A percentile compares a stretch with the other conserved stretches of the same genome.
Conservation (phyloP, 2,113 vertebrate species). For the Verasper variegatus region DNA sequence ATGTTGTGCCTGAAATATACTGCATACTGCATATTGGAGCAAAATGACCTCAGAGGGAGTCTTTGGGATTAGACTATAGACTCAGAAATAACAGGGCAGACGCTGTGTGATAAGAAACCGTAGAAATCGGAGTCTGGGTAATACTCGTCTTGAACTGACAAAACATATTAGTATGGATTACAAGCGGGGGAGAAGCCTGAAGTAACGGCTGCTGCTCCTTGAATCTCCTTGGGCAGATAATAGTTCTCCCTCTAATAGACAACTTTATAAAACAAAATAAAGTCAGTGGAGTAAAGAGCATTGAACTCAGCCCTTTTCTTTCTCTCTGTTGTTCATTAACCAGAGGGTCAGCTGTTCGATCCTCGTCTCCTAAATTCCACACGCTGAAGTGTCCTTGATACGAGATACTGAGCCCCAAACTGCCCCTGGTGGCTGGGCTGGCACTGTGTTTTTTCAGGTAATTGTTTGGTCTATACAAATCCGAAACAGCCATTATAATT, state of each 20-base stretch:
- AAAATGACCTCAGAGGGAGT: conserved; percentile 26
- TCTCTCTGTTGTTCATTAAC: background rate
- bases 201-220: conserved; percentile 36
- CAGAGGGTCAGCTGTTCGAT: too few species aligned
- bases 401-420: too few species aligned
- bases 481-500: background rate
- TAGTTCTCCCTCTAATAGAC: conserved; percentile 43
- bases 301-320: background rate
- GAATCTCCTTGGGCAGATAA: conserved; percentile 43
- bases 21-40: conserved; percentile 18
- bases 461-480: too few species aligned
- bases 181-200: conserved; percentile 15
- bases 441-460: too few species aligned
- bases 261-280: conserved; percentile 45
- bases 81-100: conserved; percentile 32
- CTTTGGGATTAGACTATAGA: conserved; percentile 27
- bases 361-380: too few species aligned
- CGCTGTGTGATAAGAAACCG: conserved; percentile 29
- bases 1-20: conserved; percentile 38
- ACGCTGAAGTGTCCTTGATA: too few species aligned
- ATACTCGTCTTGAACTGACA: conserved; percentile 24
- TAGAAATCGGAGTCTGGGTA: conserved; percentile 17
- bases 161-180: conserved; percentile 54
- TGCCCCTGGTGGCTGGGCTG: too few species aligned
- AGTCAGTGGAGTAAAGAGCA: conserved; percentile 24